Base-by-base conservation (phyloP, 2,888 invertebrate species). In the Tachina grossa region DNA sequence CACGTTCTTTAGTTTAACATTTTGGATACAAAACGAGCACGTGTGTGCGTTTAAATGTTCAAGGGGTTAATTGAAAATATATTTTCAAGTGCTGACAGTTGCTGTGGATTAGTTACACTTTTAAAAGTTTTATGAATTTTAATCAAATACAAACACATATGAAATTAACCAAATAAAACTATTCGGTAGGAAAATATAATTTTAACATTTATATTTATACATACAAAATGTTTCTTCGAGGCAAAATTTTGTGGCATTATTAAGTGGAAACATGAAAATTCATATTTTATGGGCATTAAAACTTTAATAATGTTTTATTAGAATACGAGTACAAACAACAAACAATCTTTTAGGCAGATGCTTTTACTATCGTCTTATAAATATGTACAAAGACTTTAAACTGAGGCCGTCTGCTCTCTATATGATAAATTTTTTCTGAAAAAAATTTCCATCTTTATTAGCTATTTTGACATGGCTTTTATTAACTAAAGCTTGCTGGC, bases 41-140 rank as follows among this genome's bases (percentile, higher is more conserved):
- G 71, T 57, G 53, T 13, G 14, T 55, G 31, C 3, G 55, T 55
- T 8, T 49, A 6, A 16, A 22, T 59, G 31, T 53, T 82, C 69
- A 86, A 82, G 87, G 90, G 89, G 88, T 90, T 91, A 91, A 91
- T 90, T 90, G 90, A 89, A 90, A 89, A 90, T 88, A 90, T 88
- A 89, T 90, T 88, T 82, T 83, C 79, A 91, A 90, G 90, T 90
- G 90, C 87, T 88, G 88, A 87, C 91, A 91, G 90, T 89, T 89
- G 91, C 89, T 88, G 53, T 86, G 91, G 90, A 91, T 91, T 91
- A 91, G 88, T 88, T 89, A 88, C 89, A 89, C 78, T 80, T 90
- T 90, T 83, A 88, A 90, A 90, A 89, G 31, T 90, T 89, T 89
- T 89, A 90, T 91, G 85, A 85, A 85, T 85, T 82, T 85, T 85